phyloP scores from a whole-genome alignment of 1,140 invertebrate species.

The Microplitis demolitor region DNA sequence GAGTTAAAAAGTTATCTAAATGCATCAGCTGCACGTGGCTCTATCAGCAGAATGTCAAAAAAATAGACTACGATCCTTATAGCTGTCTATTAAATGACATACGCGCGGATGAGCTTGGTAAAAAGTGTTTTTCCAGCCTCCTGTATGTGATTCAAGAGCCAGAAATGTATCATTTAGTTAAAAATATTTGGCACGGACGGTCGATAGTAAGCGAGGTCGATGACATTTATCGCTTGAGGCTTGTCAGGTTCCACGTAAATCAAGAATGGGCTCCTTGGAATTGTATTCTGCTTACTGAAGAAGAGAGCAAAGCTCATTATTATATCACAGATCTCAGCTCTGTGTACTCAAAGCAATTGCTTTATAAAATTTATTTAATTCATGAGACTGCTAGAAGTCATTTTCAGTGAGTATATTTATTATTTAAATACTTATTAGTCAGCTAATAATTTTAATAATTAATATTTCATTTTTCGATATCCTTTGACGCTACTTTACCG shows the following conservation, averaged over 20 bases:
- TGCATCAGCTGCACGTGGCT: conserved; percentile 46
- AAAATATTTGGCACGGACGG: conserved; percentile 70
- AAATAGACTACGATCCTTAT: conserved; percentile 61
- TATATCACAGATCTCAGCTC: conserved; percentile 31
- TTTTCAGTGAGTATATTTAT: conserved; percentile 36
- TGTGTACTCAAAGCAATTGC: conserved; percentile 42
- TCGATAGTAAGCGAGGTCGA: conserved; percentile 68
- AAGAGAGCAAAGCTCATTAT: conserved; percentile 67
- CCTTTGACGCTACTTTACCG: no score
- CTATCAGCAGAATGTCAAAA: conserved; percentile 35
- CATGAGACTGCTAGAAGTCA: conserved; percentile 46
- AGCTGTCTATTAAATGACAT: conserved; percentile 66
- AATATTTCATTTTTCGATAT: no score
- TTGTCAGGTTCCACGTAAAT: conserved; percentile 65
- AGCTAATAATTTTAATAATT: background rate
- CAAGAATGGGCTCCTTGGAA: conserved; percentile 76
- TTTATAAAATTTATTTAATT: conserved; percentile 36
- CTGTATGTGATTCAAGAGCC: conserved; percentile 67
- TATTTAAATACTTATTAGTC: conserved; percentile 10
- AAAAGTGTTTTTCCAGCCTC: conserved; percentile 63
- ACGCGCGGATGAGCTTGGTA: conserved; percentile 64
- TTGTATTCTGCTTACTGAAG: conserved; percentile 69
- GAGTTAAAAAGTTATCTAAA: conserved; percentile 43
- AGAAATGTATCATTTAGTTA: conserved; percentile 70
- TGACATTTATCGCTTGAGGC: conserved; percentile 64